A percentile compares a stretch with the other conserved stretches of the same genome.
phyloP scores from a whole-genome alignment of 2,113 vertebrate genomes.

The Cacatua alba region DNA sequence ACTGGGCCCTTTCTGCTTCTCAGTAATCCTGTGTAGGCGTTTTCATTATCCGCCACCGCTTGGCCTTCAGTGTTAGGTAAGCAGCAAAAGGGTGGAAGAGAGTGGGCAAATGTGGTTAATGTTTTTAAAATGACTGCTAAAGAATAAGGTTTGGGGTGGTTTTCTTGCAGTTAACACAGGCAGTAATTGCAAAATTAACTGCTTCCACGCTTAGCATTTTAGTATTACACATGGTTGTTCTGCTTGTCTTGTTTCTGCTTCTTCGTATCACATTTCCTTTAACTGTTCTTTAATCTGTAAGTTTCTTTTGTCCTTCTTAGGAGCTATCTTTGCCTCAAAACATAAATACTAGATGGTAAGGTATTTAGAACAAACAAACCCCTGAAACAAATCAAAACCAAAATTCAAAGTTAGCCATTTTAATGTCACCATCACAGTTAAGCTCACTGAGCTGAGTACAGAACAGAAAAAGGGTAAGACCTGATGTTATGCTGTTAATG shows the following conservation, averaged over 20 bases:
- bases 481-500: neutral
- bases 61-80: neutral
- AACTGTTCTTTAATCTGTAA: neutral
- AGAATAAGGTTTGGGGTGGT: neutral
- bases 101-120: neutral
- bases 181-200: neutral
- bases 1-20: neutral
- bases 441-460: neutral
- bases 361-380: neutral
- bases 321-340: neutral
- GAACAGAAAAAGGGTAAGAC: neutral
- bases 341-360: neutral
- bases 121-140: neutral
- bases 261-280: neutral
- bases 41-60: neutral
- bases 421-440: too few species aligned
- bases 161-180: accelerated
- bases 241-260: neutral
- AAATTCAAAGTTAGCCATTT: neutral
- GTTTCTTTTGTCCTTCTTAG: neutral
- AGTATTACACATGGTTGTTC: neutral
- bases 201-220: neutral
- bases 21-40: neutral
- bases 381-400: neutral
- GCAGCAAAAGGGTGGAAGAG: neutral